These are phyloP conservation scores for Turritopsis rubra DNA, from an alignment of 30 jellyfish, hydroid and myxozoan genomes.

Conservation along the genomic window DNA sequence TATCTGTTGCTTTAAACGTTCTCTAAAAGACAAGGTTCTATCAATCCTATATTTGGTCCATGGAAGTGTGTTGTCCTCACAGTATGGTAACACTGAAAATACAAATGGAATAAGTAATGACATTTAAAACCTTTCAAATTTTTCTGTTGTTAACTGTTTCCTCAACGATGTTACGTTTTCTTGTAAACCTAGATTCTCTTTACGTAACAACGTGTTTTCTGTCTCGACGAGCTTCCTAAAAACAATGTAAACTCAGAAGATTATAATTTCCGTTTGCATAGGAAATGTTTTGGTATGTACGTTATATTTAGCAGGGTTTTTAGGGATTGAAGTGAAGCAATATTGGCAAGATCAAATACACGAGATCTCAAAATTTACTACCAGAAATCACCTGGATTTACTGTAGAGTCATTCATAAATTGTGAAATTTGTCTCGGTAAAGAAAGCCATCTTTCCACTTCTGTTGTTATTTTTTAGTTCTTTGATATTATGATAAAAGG, in stretches of 20 bases:
- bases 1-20: constrained; percentile 20
- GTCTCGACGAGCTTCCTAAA: constrained; percentile 10
- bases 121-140: constrained; percentile 78
- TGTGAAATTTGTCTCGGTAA: too few relatives aligned
- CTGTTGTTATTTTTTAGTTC: too few relatives aligned
- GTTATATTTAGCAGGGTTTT: too few relatives aligned
- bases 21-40: constrained; percentile 16
- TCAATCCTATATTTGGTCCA: neutral
- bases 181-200: constrained; percentile 55
- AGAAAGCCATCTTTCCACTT: too few relatives aligned
- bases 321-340: too few relatives aligned
- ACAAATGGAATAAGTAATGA: too few relatives aligned
- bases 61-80: neutral
- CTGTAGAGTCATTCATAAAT: too few relatives aligned
- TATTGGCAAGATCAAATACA: too few relatives aligned
- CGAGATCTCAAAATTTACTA: too few relatives aligned
- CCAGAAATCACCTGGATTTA: too few relatives aligned
- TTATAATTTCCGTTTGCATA: neutral
- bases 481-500: too few relatives aligned
- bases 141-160: constrained; percentile 76
- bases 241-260: neutral
- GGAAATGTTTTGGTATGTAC: constrained; percentile 2
- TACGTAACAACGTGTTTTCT: constrained; percentile 68
- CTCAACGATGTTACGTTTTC: constrained; percentile 75
- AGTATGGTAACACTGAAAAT: neutral